Conservation (phyloP, 2,888 invertebrate species). For the Caenorhabditis parvicauda region DNA sequence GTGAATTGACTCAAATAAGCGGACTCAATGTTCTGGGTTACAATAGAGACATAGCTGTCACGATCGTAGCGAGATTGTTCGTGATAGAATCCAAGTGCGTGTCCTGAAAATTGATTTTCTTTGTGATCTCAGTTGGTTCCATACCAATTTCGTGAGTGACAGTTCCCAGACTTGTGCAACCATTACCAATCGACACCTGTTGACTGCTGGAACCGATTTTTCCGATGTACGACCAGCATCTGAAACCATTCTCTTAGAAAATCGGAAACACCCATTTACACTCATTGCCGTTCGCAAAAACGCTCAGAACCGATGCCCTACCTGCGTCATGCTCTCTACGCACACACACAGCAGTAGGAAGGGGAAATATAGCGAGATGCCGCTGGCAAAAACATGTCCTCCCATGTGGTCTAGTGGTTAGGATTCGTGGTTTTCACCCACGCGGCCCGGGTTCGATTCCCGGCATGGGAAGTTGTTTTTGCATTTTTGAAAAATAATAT, state of each 20-base stretch:
- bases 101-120: slow-evolving; percentile 34
- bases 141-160: slow-evolving; percentile 59
- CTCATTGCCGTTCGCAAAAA: too few species aligned
- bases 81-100: slow-evolving; percentile 59
- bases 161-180: slow-evolving; percentile 54
- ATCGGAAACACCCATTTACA: too few species aligned
- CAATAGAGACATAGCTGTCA: slow-evolving; percentile 48
- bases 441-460: slow-evolving; percentile 62
- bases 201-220: slow-evolving; percentile 34
- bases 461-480: slow-evolving; percentile 61
- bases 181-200: slow-evolving; percentile 53
- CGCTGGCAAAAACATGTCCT: too few species aligned
- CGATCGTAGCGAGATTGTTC: slow-evolving; percentile 58
- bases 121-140: neutral
- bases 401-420: too few species aligned
- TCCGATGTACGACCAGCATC: slow-evolving; percentile 59
- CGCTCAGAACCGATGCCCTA: too few species aligned
- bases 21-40: slow-evolving; percentile 42
- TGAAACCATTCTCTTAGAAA: slow-evolving; percentile 9
- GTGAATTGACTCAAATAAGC: slow-evolving; percentile 44
- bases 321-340: too few species aligned
- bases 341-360: too few species aligned
- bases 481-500: too few species aligned
- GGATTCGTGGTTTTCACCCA: slow-evolving; percentile 61
- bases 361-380: too few species aligned